phyloP scores from a whole-genome alignment of 1,140 invertebrate species.

The Tetramorium alpestre region DNA sequence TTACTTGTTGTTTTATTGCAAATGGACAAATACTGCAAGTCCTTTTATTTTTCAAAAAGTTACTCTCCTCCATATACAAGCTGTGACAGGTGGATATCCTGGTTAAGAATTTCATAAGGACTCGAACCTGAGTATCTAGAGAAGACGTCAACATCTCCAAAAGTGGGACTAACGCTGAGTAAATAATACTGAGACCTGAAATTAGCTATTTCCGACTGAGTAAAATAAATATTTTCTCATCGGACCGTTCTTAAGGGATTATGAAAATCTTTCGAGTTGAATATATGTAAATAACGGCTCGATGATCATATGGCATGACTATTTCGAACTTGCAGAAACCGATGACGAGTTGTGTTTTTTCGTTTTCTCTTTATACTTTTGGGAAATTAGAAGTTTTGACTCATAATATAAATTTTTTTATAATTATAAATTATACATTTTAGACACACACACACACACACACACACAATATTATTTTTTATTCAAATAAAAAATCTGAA shows the following conservation, averaged over 20 bases:
- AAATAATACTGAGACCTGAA: constrained; percentile 68
- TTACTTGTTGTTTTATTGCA: constrained; percentile 45
- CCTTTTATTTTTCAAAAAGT: constrained; percentile 53
- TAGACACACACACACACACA: no score
- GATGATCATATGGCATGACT: constrained; percentile 1
- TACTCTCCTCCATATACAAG: constrained; percentile 4
- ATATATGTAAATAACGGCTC: constrained; percentile 12
- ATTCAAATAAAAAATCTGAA: background rate
- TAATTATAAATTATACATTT: constrained; percentile 5
- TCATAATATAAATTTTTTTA: background rate
- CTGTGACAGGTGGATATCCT: constrained; percentile 69
- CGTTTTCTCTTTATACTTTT: background rate
- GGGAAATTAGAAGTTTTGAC: background rate
- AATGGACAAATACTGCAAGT: background rate
- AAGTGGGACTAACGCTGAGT: constrained; percentile 66
- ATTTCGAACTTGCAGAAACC: background rate
- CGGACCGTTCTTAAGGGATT: constrained; percentile 69
- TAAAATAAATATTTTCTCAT: constrained; percentile 78
- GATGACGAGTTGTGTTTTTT: background rate
- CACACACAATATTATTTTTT: background rate
- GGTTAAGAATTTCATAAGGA: constrained; percentile 57
- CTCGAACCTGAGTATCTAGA: constrained; percentile 51
- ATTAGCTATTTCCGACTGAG: constrained; percentile 70
- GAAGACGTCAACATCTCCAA: constrained; percentile 73
- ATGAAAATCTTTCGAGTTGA: constrained; percentile 63